Conservation (phyloP, 2,797 vertebrate genomes). For the Toxotes lorentzi region DNA sequence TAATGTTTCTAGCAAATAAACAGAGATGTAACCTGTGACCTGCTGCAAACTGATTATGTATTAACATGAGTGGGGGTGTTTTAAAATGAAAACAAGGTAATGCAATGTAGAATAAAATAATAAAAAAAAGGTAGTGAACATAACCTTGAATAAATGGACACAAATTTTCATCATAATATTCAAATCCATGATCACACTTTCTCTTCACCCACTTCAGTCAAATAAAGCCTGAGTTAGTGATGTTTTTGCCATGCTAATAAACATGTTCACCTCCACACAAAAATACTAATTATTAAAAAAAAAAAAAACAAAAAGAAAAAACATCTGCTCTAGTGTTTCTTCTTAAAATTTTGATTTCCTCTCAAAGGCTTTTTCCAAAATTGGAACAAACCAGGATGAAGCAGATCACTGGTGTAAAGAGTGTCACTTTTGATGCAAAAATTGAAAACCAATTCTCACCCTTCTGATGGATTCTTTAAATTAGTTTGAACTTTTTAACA, state of each 20-base stretch:
- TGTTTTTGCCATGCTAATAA: background rate
- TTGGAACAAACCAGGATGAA: background rate
- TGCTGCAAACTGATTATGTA: background rate
- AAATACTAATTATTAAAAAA: too few relatives aligned
- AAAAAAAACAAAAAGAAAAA: too few relatives aligned
- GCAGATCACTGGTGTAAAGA: background rate
- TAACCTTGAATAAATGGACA: conserved; percentile 14
- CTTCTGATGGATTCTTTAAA: background rate
- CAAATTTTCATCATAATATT: background rate
- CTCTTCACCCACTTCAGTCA: conserved; percentile 2
- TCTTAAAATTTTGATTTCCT: background rate
- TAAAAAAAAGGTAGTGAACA: conserved; percentile 1
- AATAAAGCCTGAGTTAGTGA: background rate
- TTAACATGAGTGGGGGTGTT: background rate
- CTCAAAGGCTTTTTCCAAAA: background rate
- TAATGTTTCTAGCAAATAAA: background rate
- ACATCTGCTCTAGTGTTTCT: background rate
- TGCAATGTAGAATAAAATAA: too few relatives aligned
- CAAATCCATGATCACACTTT: background rate
- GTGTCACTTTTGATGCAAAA: background rate
- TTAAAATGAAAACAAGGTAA: conserved; percentile 4
- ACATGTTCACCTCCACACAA: background rate
- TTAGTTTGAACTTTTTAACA: conserved; percentile 20
- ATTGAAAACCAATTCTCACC: background rate
- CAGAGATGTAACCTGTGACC: background rate